Evolutionary conservation across 1,140 invertebrate genomes (phyloP).

Genomic region (Elymnias hypermnestra): DNA sequence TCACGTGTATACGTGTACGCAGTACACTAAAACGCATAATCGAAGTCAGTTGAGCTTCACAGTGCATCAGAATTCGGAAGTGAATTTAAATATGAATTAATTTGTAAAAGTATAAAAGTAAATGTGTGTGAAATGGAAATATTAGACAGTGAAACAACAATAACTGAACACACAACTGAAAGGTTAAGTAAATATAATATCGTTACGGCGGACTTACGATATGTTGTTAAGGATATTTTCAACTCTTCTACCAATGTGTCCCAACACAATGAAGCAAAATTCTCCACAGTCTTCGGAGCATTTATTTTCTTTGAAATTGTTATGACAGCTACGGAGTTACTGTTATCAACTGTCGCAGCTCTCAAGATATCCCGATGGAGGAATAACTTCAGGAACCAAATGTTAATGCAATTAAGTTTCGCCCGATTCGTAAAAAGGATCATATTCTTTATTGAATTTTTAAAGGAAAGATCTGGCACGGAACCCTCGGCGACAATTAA

Average conservation of each 20-base stretch:
- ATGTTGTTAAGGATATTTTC: neutral
- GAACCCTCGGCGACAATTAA: constrained; percentile 4
- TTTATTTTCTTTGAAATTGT: constrained; percentile 52
- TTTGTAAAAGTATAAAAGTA: constrained; percentile 5
- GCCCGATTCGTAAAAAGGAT: constrained; percentile 51
- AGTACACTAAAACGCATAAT: neutral
- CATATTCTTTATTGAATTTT: constrained; percentile 36
- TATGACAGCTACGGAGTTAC: constrained; percentile 51
- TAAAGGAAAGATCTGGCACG: constrained; percentile 23
- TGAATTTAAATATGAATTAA: too few species aligned
- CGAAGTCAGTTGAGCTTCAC: constrained; percentile 7
- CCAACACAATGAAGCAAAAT: constrained; percentile 12
- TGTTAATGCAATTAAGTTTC: constrained; percentile 56
- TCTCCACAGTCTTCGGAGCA: constrained; percentile 31
- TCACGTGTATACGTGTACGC: constrained; percentile 1
- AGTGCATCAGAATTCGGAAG: neutral
- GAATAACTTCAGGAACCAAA: constrained; percentile 62
- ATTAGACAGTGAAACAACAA: constrained; percentile 4
- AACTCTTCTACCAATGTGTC: constrained; percentile 10
- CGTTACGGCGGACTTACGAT: neutral
- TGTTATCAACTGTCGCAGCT: constrained; percentile 42
- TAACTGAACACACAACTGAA: neutral
- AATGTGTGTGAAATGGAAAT: constrained; percentile 20
- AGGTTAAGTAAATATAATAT: neutral
- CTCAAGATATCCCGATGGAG: constrained; percentile 45